Conservation (phyloP, 2,888 invertebrate genomes). For the Pherbina coryleti region DNA sequence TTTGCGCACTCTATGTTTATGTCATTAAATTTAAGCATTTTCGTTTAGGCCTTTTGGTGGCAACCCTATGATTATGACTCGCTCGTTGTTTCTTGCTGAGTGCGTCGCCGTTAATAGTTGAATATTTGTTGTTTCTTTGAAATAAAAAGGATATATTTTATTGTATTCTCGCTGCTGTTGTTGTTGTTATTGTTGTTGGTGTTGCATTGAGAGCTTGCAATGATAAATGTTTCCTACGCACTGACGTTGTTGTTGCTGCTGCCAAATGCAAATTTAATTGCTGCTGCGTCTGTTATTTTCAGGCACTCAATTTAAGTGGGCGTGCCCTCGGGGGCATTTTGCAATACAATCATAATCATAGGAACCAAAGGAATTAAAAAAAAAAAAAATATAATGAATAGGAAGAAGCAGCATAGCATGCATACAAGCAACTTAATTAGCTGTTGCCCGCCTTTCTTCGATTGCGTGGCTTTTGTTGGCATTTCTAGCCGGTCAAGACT, state of each 20-base stretch:
- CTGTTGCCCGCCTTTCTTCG: slow-evolving; percentile 22
- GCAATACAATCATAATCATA: slow-evolving; percentile 37
- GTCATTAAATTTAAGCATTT: slow-evolving; percentile 69
- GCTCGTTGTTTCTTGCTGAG: slow-evolving; percentile 41
- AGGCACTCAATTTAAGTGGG: slow-evolving; percentile 68
- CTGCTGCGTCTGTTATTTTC: slow-evolving; percentile 50
- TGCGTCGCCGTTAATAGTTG: slow-evolving; percentile 26
- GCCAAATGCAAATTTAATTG: slow-evolving; percentile 70
- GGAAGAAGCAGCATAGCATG: slow-evolving; percentile 28
- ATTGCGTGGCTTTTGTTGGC: slow-evolving; percentile 1
- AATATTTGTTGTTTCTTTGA: slow-evolving; percentile 15
- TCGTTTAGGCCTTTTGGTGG: slow-evolving; percentile 65
- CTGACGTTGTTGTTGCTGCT: slow-evolving; percentile 47
- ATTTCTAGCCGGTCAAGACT: not conserved
- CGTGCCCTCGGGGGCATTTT: slow-evolving; percentile 52
- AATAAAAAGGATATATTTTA: slow-evolving; percentile 66
- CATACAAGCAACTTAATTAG: slow-evolving; percentile 20
- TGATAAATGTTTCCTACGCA: slow-evolving; percentile 69
- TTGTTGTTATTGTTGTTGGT: slow-evolving; percentile 33
- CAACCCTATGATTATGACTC: slow-evolving; percentile 60
- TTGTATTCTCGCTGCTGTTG: slow-evolving; percentile 47
- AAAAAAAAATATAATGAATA: slow-evolving; percentile 31
- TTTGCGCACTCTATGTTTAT: slow-evolving; percentile 57
- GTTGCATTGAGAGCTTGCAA: slow-evolving; percentile 49
- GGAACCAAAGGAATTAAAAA: too few species aligned